phyloP scores from a whole-genome alignment of 2,113 vertebrate species.

The Alces alces region DNA sequence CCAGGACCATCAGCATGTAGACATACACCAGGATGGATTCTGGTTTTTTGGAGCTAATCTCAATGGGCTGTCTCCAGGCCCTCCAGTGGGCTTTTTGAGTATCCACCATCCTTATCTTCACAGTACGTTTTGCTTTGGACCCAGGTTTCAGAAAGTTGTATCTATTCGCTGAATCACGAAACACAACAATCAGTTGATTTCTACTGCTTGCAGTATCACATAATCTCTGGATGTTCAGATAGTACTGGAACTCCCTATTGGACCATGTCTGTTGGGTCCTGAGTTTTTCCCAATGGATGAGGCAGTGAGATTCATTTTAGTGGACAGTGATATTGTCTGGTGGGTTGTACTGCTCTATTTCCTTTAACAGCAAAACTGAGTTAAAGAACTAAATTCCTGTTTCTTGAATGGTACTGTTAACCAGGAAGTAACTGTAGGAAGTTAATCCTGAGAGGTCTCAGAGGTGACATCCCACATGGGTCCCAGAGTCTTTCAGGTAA shows the following conservation, averaged over 20 bases:
- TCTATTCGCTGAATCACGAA: fast-evolving
- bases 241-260: constrained; percentile 2
- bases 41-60: background rate
- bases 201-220: fast-evolving
- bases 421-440: too few species aligned
- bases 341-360: constrained; percentile 63
- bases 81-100: background rate
- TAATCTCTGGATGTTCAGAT: constrained; percentile 52
- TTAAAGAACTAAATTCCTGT: too few species aligned
- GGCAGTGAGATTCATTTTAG: background rate
- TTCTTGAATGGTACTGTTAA: too few species aligned
- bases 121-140: background rate
- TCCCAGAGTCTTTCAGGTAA: too few species aligned
- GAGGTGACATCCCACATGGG: too few species aligned
- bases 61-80: constrained; percentile 60
- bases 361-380: too few species aligned
- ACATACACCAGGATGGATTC: fast-evolving
- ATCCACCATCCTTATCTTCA: constrained; percentile 56
- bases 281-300: constrained; percentile 59
- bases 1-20: constrained; percentile 23
- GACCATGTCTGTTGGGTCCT: fast-evolving
- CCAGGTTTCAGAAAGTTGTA: constrained; percentile 41
- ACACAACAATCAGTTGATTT: background rate
- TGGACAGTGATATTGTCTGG: constrained; percentile 52
- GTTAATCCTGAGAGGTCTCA: too few species aligned